phyloP scores from a whole-genome alignment of 2,797 vertebrate genomes.

The Hydrophis major region DNA sequence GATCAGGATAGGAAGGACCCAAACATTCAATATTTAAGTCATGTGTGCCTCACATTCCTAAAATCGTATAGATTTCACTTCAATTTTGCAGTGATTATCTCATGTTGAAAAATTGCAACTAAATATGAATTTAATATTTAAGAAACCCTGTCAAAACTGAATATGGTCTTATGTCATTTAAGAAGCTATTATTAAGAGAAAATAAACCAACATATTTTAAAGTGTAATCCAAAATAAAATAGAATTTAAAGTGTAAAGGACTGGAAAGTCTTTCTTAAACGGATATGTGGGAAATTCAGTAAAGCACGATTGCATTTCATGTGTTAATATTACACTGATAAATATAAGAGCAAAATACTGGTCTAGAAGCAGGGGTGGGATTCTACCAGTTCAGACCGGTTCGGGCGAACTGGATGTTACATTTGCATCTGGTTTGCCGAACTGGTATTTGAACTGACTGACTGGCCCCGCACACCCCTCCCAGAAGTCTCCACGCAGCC shows the following conservation, averaged over 20 bases:
- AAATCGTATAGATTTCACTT: background rate
- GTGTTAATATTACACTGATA: conserved; percentile 69
- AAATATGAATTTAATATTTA: background rate
- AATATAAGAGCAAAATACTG: conserved; percentile 67
- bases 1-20: background rate
- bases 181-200: background rate
- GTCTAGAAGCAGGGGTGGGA: too few relatives aligned
- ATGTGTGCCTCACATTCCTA: background rate
- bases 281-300: conserved; percentile 71
- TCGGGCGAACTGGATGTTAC: too few relatives aligned
- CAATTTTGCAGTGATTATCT: background rate
- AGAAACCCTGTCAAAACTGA: background rate
- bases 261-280: conserved; percentile 65
- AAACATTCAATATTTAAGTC: accelerated
- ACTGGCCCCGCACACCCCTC: too few relatives aligned
- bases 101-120: background rate
- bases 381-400: too few relatives aligned
- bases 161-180: background rate
- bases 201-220: background rate
- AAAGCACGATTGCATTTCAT: conserved; percentile 76
- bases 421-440: too few relatives aligned
- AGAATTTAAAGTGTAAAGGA: conserved; percentile 59
- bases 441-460: too few relatives aligned
- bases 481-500: too few relatives aligned
- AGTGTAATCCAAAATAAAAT: conserved; percentile 39